phyloP scores from a whole-genome alignment of 2,888 invertebrate genomes.

The Aspidapion aeneum region DNA sequence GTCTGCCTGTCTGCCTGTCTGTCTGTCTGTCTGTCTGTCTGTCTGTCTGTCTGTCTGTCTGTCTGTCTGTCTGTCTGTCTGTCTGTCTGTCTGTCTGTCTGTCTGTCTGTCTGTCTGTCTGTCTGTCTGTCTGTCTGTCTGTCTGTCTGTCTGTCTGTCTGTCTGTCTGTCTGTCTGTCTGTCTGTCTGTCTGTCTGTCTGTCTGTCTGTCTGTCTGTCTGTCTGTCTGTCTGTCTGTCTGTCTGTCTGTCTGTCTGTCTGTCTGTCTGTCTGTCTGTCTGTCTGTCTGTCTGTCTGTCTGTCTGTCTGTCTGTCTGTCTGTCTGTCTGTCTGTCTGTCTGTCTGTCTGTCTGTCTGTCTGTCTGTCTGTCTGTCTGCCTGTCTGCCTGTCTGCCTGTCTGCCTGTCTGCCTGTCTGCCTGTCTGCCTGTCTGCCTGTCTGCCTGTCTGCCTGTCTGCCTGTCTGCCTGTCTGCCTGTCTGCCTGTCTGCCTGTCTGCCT shows the following conservation, averaged over 20 bases:
- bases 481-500: no score
- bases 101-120: not conserved
- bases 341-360: no score
- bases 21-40: no score
- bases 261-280: not conserved
- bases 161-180: not conserved
- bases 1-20: not conserved
- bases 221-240: conserved; percentile 1
- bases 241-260: not conserved
- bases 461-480: no score
- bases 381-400: no score
- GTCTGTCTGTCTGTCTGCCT: no score
- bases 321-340: conserved; percentile 4
- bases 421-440: no score
- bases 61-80: conserved; percentile 1
- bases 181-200: no score
- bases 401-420: no score
- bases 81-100: conserved; percentile 1
- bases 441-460: no score
- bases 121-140: conserved; percentile 1
- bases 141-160: conserved; percentile 1
- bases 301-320: conserved; percentile 1
- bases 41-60: conserved; percentile 1
- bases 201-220: not conserved
- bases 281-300: conserved; percentile 1